Evolutionary conservation across 2,888 invertebrate genomes (phyloP).

Genomic region (Argyresthia goedartella): DNA sequence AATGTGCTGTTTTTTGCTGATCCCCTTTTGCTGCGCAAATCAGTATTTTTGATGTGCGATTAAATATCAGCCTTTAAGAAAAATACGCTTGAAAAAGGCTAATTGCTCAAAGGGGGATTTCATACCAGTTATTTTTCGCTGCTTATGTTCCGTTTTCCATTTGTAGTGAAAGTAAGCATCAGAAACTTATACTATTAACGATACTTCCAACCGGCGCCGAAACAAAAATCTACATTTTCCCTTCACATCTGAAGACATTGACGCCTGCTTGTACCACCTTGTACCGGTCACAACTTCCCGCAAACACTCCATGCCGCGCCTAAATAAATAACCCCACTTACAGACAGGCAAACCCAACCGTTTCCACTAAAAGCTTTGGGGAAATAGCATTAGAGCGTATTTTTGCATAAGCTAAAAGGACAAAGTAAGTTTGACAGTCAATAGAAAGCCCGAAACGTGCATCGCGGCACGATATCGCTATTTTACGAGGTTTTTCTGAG

Average conservation of each 20-base stretch:
- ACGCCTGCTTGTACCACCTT: no score
- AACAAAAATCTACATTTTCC: background rate
- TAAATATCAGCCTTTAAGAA: no score
- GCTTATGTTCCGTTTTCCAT: no score
- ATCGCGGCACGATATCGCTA: constrained; percentile 12
- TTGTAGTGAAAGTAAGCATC: no score
- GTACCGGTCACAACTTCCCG: constrained; percentile 36
- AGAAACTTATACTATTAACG: no score
- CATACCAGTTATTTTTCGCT: no score
- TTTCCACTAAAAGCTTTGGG: background rate
- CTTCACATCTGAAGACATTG: background rate
- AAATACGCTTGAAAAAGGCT: no score
- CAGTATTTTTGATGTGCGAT: no score
- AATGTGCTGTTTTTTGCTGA: no score
- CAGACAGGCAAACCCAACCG: constrained; percentile 20
- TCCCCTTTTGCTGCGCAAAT: no score
- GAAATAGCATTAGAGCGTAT: background rate
- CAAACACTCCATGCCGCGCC: constrained; percentile 31
- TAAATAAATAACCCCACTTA: constrained; percentile 67
- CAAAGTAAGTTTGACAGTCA: background rate
- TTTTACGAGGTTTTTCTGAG: constrained; percentile 46
- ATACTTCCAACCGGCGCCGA: no score
- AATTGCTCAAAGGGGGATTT: no score
- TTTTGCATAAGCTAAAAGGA: background rate
- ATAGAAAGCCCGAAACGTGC: background rate